These are phyloP conservation scores for Ormia ochracea DNA, from an alignment of 2,888 invertebrate species.

Conservation along the genomic window DNA sequence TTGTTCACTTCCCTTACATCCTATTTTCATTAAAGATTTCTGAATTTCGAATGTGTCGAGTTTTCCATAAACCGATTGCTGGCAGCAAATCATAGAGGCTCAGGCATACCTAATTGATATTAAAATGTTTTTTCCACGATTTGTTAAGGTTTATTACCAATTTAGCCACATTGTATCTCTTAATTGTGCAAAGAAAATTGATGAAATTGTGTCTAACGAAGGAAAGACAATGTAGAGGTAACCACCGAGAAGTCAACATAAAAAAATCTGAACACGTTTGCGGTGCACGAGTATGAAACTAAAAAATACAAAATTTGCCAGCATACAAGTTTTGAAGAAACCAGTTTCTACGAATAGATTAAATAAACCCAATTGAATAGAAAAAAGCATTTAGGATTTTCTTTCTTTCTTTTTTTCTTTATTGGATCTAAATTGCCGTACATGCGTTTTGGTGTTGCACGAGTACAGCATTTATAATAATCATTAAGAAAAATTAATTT, in stretches of 20 bases:
- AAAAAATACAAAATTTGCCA: constrained; percentile 17
- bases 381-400: constrained; percentile 37
- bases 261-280: constrained; percentile 21
- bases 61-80: too few relatives aligned
- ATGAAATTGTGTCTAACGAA: background rate
- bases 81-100: background rate
- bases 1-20: too few relatives aligned
- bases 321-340: constrained; percentile 42
- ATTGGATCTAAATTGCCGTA: constrained; percentile 12
- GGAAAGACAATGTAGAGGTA: background rate
- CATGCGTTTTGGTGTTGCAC: background rate
- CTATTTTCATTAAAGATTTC: too few relatives aligned
- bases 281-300: constrained; percentile 9
- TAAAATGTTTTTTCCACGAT: background rate
- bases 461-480: background rate
- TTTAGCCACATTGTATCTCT: background rate
- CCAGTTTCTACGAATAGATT: constrained; percentile 47
- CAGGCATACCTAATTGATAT: background rate
- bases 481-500: background rate
- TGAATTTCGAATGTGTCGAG: too few relatives aligned
- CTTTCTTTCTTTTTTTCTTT: constrained; percentile 10
- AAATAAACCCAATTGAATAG: constrained; percentile 33
- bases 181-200: background rate
- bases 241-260: constrained; percentile 29
- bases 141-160: background rate